phyloP scores from a whole-genome alignment of 1,140 invertebrate species.

The Odontomachus brunneus region DNA sequence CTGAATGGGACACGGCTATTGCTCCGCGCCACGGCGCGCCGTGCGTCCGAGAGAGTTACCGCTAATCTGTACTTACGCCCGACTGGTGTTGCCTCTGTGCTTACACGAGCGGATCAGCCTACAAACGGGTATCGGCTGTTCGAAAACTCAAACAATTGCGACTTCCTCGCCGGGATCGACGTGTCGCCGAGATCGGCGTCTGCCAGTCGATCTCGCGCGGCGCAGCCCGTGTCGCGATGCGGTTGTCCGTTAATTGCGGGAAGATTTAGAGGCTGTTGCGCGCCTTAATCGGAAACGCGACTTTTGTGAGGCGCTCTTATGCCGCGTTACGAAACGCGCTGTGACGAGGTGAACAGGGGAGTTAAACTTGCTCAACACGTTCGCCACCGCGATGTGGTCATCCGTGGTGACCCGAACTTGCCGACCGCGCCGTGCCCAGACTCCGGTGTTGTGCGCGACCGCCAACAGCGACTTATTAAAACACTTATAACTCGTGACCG shows the following conservation, averaged over 20 bases:
- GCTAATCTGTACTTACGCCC: slow-evolving; percentile 74
- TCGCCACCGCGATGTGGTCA: slow-evolving; percentile 7
- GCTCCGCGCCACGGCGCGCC: slow-evolving; percentile 50
- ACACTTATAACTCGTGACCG: background rate
- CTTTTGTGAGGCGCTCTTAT: background rate
- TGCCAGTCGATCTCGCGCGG: too few relatives aligned
- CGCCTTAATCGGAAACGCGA: too few relatives aligned
- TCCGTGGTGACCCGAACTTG: slow-evolving; percentile 48
- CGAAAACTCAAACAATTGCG: slow-evolving; percentile 40
- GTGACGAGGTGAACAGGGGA: slow-evolving; percentile 1
- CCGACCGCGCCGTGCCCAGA: slow-evolving; percentile 13
- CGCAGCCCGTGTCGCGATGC: too few relatives aligned
- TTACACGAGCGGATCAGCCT: slow-evolving; percentile 57
- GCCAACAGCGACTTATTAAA: slow-evolving; percentile 24
- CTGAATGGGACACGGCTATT: slow-evolving; percentile 71
- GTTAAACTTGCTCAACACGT: slow-evolving; percentile 41
- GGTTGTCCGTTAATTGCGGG: too few relatives aligned
- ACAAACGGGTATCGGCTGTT: slow-evolving; percentile 53
- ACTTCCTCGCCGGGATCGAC: too few relatives aligned
- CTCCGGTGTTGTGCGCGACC: slow-evolving; percentile 20
- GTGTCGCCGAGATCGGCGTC: too few relatives aligned
- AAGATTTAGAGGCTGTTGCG: too few relatives aligned
- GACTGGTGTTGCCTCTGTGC: slow-evolving; percentile 66
- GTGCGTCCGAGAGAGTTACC: slow-evolving; percentile 70
- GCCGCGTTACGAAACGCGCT: slow-evolving; percentile 6